Conservation (phyloP, 2,113 vertebrate genomes). For the Psophia crepitans region DNA sequence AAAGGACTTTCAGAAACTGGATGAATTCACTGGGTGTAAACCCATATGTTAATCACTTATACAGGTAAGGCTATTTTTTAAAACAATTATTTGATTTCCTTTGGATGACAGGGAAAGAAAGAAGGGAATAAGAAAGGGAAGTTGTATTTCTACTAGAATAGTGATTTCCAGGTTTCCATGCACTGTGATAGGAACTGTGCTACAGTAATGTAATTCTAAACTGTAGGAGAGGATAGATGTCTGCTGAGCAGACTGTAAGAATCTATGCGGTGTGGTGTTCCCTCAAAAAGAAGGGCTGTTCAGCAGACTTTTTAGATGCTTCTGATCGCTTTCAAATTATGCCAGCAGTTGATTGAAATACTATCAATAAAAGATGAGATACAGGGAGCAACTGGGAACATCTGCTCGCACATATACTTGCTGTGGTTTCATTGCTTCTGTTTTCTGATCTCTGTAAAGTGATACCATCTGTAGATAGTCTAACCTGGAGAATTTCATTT, state of each 20-base stretch:
- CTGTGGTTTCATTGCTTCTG: background rate
- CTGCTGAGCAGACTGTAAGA: background rate
- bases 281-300: background rate
- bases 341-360: background rate
- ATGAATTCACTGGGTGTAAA: slow-evolving; percentile 96
- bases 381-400: background rate
- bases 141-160: background rate
- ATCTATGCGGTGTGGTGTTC: background rate
- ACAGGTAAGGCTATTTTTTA: slow-evolving; percentile 77
- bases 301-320: background rate
- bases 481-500: accelerated
- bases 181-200: background rate
- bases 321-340: background rate
- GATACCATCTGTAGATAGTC: background rate
- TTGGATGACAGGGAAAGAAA: background rate
- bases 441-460: background rate
- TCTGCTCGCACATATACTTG: background rate
- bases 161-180: background rate
- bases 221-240: background rate
- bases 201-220: background rate
- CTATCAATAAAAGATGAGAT: background rate
- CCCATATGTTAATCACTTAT: slow-evolving; percentile 91
- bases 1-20: slow-evolving; percentile 96
- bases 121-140: background rate
- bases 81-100: background rate